Percentiles rank a stretch among this genome's conserved stretches.
Evolutionary conservation across 2,888 invertebrate genomes (phyloP).

Genomic region (Pristionchus entomophagus): DNA sequence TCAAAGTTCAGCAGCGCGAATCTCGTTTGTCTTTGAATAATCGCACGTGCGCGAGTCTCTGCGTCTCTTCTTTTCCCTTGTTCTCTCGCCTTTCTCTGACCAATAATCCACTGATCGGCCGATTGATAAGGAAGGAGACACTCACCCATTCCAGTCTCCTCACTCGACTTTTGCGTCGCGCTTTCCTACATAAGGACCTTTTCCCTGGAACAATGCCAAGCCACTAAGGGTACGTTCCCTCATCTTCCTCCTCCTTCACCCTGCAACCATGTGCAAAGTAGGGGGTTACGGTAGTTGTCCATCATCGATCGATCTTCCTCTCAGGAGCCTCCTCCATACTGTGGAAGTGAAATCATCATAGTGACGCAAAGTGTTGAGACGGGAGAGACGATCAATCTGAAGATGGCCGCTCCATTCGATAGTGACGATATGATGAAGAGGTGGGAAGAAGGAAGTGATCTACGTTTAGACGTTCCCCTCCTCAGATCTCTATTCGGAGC

Average conservation of each 20-base stretch:
- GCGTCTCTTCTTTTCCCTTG: neutral
- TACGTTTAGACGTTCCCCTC: neutral
- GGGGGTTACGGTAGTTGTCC: neutral
- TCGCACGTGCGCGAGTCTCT: neutral
- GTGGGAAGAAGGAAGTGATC: neutral
- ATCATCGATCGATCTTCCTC: neutral
- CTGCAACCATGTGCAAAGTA: neutral
- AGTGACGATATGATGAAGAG: constrained; percentile 47
- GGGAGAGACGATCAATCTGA: constrained; percentile 33
- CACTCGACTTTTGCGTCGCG: neutral
- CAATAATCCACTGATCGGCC: neutral
- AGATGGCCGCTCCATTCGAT: constrained; percentile 43
- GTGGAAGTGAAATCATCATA: constrained; percentile 40
- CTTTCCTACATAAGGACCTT: neutral
- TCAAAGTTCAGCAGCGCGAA: constrained; percentile 21
- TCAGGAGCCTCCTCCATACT: constrained; percentile 19
- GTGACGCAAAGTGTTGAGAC: constrained; percentile 30
- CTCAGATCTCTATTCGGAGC: constrained; percentile 42
- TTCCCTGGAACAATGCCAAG: neutral
- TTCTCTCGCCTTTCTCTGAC: constrained; percentile 17
- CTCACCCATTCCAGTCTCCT: neutral
- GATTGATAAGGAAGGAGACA: neutral
- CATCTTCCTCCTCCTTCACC: neutral
- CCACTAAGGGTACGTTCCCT: constrained; percentile 6
- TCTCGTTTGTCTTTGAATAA: neutral